phyloP scores from a whole-genome alignment of 2,113 vertebrate genomes.

The Fulica atra region DNA sequence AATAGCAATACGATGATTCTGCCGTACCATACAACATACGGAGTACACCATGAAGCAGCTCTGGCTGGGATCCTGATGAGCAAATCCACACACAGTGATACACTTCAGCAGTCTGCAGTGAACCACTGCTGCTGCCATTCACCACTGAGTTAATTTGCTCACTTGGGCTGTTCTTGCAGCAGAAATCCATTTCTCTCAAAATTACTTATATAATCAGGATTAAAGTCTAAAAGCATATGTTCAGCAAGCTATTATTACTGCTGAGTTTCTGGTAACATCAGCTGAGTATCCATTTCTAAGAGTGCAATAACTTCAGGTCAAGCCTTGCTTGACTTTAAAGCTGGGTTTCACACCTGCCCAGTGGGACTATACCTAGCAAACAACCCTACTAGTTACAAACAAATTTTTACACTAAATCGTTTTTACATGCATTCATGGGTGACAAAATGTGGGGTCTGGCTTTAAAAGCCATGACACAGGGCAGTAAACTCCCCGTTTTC shows the following conservation, averaged over 20 bases:
- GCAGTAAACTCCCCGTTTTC: fast-evolving
- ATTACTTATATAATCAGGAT: background rate
- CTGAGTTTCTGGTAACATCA: background rate
- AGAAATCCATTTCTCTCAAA: background rate
- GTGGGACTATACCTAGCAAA: background rate
- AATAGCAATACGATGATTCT: background rate
- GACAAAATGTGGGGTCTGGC: background rate
- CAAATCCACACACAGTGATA: background rate
- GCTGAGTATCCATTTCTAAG: background rate
- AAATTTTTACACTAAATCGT: background rate
- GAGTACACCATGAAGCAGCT: background rate
- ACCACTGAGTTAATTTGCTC: background rate
- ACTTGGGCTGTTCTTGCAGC: fast-evolving
- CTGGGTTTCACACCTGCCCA: background rate
- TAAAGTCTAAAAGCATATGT: background rate
- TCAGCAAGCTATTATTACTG: background rate
- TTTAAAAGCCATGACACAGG: background rate
- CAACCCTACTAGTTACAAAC: background rate
- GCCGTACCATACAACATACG: fast-evolving
- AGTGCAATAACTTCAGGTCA: background rate
- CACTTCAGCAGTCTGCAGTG: background rate
- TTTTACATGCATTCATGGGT: background rate
- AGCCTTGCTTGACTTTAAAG: background rate
- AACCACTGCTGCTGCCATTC: background rate
- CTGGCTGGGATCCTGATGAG: background rate